Conservation (phyloP, 2,888 invertebrate genomes). For the Argyresthia goedartella region DNA sequence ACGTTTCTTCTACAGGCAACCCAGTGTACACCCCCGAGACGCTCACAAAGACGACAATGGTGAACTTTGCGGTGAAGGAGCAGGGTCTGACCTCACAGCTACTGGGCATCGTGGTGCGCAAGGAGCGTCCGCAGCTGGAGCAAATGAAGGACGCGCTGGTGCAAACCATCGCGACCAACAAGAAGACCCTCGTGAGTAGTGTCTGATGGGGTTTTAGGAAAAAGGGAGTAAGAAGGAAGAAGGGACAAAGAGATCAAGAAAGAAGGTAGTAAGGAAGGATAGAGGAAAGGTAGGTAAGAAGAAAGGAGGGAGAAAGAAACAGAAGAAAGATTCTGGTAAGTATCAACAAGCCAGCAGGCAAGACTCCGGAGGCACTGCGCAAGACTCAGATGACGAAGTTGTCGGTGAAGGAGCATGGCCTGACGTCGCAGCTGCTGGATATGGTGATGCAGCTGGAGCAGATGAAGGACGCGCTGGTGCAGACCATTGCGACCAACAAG, state of each 20-base stretch:
- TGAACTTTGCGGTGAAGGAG: conserved; percentile 93
- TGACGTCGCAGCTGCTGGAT: conserved; percentile 88
- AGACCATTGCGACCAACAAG: conserved; percentile 83
- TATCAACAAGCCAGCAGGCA: too few species aligned
- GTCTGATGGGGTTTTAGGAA: neutral
- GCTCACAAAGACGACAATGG: conserved; percentile 86
- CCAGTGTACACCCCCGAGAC: conserved; percentile 93
- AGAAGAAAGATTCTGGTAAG: too few species aligned
- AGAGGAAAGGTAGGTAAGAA: too few species aligned
- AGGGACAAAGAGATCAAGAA: too few species aligned
- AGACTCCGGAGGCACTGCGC: too few species aligned
- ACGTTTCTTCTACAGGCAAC: conserved; percentile 66
- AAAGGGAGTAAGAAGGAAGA: too few species aligned
- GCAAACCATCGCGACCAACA: conserved; percentile 81
- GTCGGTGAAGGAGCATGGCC: conserved; percentile 89
- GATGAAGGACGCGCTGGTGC: conserved; percentile 87
- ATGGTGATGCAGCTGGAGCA: conserved; percentile 91
- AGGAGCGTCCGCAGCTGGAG: conserved; percentile 90
- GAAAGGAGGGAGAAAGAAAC: too few species aligned
- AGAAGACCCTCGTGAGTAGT: conserved; percentile 73
- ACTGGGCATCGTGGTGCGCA: conserved; percentile 88
- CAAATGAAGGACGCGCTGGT: conserved; percentile 90
- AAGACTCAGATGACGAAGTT: too few species aligned
- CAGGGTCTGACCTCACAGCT: conserved; percentile 90
- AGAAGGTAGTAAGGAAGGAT: too few species aligned